A percentile compares a stretch with the other conserved stretches of the same genome.
Evolutionary conservation across 1,140 invertebrate species (phyloP).

Genomic region (Tetraneura akinire): DNA sequence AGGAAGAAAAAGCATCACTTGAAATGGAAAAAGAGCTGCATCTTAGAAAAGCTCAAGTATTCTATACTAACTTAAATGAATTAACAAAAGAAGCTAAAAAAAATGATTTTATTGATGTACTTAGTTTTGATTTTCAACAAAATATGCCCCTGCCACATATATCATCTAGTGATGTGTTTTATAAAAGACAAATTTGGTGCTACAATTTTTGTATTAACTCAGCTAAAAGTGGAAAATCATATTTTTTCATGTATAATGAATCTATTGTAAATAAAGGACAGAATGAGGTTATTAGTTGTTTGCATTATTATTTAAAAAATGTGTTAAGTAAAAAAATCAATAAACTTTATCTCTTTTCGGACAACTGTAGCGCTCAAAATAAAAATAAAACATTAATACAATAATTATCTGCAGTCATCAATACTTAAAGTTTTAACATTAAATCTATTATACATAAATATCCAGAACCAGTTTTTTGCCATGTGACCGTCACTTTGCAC

Average conservation of each 20-base stretch:
- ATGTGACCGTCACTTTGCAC: not conserved
- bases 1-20: not conserved
- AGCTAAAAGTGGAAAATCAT: not conserved
- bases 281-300: conserved; percentile 22
- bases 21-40: conserved; percentile 1
- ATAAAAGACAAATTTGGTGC: conserved; percentile 19
- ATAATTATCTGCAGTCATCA: conserved; percentile 6
- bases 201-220: conserved; percentile 28
- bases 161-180: not conserved
- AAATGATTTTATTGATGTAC: conserved; percentile 24
- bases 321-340: not conserved
- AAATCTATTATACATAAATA: conserved; percentile 34
- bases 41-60: conserved; percentile 17
- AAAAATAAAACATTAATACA: conserved; percentile 33
- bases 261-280: not conserved
- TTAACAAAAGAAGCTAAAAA: conserved; percentile 1
- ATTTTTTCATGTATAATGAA: conserved; percentile 28
- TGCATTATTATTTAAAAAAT: conserved; percentile 40
- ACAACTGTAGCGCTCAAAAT: conserved; percentile 42
- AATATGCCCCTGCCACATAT: conserved; percentile 3
- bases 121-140: conserved; percentile 20
- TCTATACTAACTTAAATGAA: not conserved
- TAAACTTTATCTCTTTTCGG: conserved; percentile 30
- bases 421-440: not conserved
- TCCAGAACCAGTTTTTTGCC: conserved; percentile 12